phyloP scores from a whole-genome alignment of 2,113 vertebrate genomes.

The Petromus typicus region DNA sequence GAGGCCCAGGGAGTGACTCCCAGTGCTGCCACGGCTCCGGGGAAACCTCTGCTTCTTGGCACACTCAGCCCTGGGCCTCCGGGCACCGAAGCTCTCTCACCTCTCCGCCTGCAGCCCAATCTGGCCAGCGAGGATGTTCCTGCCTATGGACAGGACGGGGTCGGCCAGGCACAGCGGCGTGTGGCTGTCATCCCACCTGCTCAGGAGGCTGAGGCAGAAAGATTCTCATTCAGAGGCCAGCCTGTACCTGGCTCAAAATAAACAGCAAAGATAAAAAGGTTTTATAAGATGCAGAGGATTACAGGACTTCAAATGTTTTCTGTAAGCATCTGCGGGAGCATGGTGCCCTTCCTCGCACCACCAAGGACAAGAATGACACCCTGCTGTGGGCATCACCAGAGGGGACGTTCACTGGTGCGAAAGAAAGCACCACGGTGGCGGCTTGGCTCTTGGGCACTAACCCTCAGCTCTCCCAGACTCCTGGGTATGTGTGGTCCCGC shows the following conservation, averaged over 20 bases:
- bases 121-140: neutral
- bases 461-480: no score
- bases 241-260: neutral
- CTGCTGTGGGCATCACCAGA: neutral
- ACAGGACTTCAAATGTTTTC: neutral
- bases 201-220: neutral
- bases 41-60: rapidly evolving
- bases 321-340: neutral
- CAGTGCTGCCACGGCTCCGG: neutral
- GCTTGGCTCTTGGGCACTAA: no score
- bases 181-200: neutral
- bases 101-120: neutral
- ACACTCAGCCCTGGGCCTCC: no score
- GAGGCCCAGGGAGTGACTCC: neutral
- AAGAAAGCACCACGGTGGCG: neutral
- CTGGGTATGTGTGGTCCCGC: no score
- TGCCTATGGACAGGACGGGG: neutral
- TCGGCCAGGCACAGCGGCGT: neutral
- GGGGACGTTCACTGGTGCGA: neutral
- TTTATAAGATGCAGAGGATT: neutral
- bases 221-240: neutral
- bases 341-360: neutral
- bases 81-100: neutral
- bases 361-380: neutral
- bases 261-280: neutral